Percentiles rank a stretch among this genome's conserved stretches.
phyloP scores from a whole-genome alignment of 2,888 invertebrate genomes.

The Xylota segnis region DNA sequence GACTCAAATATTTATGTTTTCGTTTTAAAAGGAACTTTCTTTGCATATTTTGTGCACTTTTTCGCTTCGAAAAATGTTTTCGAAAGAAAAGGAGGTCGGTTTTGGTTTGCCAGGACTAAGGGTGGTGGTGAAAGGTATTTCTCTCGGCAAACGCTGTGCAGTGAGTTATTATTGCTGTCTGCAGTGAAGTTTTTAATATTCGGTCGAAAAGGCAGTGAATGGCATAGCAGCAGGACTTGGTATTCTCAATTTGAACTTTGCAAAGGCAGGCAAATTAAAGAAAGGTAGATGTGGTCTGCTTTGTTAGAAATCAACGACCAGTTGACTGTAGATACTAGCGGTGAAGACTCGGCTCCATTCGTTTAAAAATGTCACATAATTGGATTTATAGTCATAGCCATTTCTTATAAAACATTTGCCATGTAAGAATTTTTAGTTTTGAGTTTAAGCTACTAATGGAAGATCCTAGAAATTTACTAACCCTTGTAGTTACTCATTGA shows the following conservation, averaged over 20 bases:
- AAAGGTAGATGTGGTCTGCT: background rate
- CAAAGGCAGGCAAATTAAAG: background rate
- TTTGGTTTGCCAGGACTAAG: background rate
- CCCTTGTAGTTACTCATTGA: too few species aligned
- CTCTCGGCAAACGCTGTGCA: background rate
- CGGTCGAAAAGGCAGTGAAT: background rate
- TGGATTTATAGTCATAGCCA: too few species aligned
- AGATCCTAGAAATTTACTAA: too few species aligned
- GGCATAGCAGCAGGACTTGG: background rate
- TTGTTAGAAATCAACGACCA: background rate
- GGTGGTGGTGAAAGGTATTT: too few species aligned
- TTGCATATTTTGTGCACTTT: background rate
- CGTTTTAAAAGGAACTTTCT: constrained; percentile 19
- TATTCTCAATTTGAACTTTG: background rate
- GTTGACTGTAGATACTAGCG: too few species aligned
- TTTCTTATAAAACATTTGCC: too few species aligned
- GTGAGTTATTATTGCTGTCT: constrained; percentile 1
- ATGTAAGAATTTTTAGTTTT: too few species aligned
- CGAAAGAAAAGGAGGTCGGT: background rate
- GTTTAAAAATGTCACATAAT: too few species aligned
- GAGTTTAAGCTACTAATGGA: too few species aligned
- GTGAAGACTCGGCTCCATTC: too few species aligned
- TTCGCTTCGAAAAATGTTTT: background rate
- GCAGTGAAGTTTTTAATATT: background rate
- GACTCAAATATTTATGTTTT: constrained; percentile 63